Evolutionary conservation across 2,888 invertebrate species (phyloP).

Genomic region (Philopedon plagiatum): DNA sequence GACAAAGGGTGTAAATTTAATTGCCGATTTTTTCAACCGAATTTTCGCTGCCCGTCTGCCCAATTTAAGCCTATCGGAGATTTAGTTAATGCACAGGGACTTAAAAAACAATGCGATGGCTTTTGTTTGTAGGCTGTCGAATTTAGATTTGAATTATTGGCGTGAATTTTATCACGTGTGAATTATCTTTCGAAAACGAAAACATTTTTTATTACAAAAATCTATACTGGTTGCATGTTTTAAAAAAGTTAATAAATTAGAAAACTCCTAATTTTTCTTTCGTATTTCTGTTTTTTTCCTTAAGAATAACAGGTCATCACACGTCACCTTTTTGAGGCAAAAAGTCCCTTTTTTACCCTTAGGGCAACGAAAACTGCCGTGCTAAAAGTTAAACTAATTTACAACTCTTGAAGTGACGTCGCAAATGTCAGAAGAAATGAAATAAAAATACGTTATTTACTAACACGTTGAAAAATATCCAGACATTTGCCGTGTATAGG

Average conservation of each 20-base stretch:
- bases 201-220: too few relatives aligned
- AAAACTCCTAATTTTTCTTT: too few relatives aligned
- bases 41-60: not conserved
- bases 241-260: too few relatives aligned
- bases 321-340: too few relatives aligned
- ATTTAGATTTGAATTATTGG: not conserved
- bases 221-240: too few relatives aligned
- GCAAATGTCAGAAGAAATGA: not conserved
- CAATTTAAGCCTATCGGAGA: slow-evolving; percentile 1
- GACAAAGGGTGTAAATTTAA: slow-evolving; percentile 13
- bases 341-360: too few relatives aligned
- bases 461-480: not conserved
- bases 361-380: not conserved
- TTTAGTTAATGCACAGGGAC: not conserved
- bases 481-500: not conserved
- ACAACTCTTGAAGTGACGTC: not conserved
- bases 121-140: not conserved
- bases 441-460: not conserved
- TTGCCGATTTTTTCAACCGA: slow-evolving; percentile 10
- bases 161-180: too few relatives aligned
- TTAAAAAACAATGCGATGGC: not conserved
- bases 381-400: not conserved
- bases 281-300: too few relatives aligned
- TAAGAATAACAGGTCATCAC: too few relatives aligned
- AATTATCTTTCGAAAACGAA: too few relatives aligned